Base-by-base conservation (phyloP, 2,797 vertebrate genomes). In the Sorex maritimensis region DNA sequence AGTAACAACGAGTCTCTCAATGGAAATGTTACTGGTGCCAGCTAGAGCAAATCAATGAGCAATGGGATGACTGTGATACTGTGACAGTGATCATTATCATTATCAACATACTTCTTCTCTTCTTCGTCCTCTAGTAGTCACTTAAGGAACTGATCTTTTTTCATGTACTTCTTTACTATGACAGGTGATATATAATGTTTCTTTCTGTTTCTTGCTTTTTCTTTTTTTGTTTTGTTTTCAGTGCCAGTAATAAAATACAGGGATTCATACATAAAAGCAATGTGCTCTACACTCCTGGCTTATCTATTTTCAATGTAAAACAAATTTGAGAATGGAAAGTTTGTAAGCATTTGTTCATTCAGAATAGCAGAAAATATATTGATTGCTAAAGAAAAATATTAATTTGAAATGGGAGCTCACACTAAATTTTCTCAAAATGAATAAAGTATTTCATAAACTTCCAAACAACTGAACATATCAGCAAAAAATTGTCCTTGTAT, bases 391-490 rank as follows among this genome's bases (percentile, higher is more conserved):
- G 13, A 72, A 1, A 38, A 17, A 72, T 1, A 55, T 80, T 86
- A 6, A 24, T 74, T 89, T 87, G 17, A 81, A 95, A 65, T 67
- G 3, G 78, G 58, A 86, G 44, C 88, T 88, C 30, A 93, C 85
- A 30, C 8, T 28, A 38, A 72, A 34, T 26, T 81, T 78, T 10
- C 44, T 93, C 41, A 72, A 94, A 86, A 90, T 81, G 17, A 91
- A 80, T 2, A 80, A 85, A 14, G 2, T 68, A 85, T 5, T 2
- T 44, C 6, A 23, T 67, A 52, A 28, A 38, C 19, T 83, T 80
- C 46, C 71, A 87, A 92, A 78, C 30, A 63, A 30, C 28, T 63
- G 12, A 72, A 10, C 4, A 72, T 69, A 52, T 9, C 84, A 28
- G 12, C 26, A 88, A 69, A 89, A 81, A 88, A 19, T 23, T 6